A percentile compares a stretch with the other conserved stretches of the same genome.
Conservation (phyloP, 2,888 invertebrate genomes). For the Neoscelio sp. region DNA sequence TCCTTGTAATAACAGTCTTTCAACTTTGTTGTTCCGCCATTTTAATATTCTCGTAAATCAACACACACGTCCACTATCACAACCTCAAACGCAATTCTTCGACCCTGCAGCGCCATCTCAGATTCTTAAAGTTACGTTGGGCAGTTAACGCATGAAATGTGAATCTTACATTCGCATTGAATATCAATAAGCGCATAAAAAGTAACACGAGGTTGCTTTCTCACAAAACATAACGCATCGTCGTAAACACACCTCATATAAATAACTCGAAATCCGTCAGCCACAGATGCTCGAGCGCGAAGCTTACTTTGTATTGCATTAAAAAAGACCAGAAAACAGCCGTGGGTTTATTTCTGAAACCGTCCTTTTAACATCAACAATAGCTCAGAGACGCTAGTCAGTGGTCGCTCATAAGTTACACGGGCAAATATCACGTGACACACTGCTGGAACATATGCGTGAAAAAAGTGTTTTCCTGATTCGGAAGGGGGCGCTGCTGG, state of each 20-base stretch:
- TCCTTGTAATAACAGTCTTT: not conserved
- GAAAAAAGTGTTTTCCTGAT: no score
- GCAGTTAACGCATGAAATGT: slow-evolving; percentile 39
- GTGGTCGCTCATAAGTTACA: no score
- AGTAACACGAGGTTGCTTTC: slow-evolving; percentile 57
- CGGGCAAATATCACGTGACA: no score
- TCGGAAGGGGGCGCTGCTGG: no score
- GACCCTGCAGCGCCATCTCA: slow-evolving; percentile 19
- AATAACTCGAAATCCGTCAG: slow-evolving; percentile 57
- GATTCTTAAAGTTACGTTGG: slow-evolving; percentile 12
- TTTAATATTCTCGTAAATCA: slow-evolving; percentile 37
- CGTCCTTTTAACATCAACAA: not conserved
- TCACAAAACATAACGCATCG: slow-evolving; percentile 62
- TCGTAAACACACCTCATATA: slow-evolving; percentile 62
- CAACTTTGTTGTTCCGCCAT: slow-evolving; percentile 7
- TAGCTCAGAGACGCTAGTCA: no score
- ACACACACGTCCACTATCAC: slow-evolving; percentile 19
- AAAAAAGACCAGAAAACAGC: not conserved
- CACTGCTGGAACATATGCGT: no score
- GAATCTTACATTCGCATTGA: slow-evolving; percentile 57
- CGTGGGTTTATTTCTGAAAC: slow-evolving; percentile 34
- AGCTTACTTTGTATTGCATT: slow-evolving; percentile 45
- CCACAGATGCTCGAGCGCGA: slow-evolving; percentile 56
- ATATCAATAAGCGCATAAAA: slow-evolving; percentile 65
- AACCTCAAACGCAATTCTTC: not conserved